These are phyloP conservation scores for Aphelenchoides bicaudatus DNA, from an alignment of 2,888 invertebrate genomes.

Conservation along the genomic window DNA sequence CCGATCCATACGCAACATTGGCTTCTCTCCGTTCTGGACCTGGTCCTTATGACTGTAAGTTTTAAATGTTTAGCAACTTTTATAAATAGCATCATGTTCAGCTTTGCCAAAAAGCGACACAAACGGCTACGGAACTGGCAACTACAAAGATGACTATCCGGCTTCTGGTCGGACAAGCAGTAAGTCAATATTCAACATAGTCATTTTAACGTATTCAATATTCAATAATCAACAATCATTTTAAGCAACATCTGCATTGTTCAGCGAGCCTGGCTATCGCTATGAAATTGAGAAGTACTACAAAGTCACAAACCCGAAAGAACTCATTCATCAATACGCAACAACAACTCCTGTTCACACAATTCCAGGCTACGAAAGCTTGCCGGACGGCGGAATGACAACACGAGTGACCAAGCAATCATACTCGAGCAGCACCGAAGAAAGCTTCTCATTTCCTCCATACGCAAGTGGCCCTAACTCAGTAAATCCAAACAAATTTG, in stretches of 20 bases:
- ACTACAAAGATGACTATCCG: slow-evolving; percentile 29
- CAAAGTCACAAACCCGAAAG: slow-evolving; percentile 57
- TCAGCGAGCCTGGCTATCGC: slow-evolving; percentile 48
- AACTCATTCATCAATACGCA: slow-evolving; percentile 58
- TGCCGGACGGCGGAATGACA: slow-evolving; percentile 29
- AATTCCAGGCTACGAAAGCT: slow-evolving; percentile 35
- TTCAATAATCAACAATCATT: background rate
- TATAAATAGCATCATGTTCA: background rate
- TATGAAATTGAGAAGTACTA: slow-evolving; percentile 47
- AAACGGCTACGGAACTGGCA: background rate
- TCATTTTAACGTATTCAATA: background rate
- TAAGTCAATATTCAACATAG: background rate
- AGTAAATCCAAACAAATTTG: slow-evolving; percentile 52
- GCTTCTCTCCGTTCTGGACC: slow-evolving; percentile 28
- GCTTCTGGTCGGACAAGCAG: slow-evolving; percentile 31
- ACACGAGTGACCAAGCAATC: slow-evolving; percentile 46
- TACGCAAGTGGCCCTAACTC: slow-evolving; percentile 42
- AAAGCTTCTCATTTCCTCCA: slow-evolving; percentile 46
- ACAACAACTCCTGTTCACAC: slow-evolving; percentile 55
- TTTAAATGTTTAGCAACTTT: background rate
- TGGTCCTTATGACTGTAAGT: slow-evolving; percentile 14
- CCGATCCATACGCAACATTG: slow-evolving; percentile 19
- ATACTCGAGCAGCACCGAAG: slow-evolving; percentile 48
- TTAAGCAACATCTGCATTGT: slow-evolving; percentile 37
- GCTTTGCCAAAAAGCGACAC: slow-evolving; percentile 10